These are phyloP conservation scores for Pterocles gutturalis DNA, from an alignment of 2,113 vertebrate genomes.

Conservation along the genomic window DNA sequence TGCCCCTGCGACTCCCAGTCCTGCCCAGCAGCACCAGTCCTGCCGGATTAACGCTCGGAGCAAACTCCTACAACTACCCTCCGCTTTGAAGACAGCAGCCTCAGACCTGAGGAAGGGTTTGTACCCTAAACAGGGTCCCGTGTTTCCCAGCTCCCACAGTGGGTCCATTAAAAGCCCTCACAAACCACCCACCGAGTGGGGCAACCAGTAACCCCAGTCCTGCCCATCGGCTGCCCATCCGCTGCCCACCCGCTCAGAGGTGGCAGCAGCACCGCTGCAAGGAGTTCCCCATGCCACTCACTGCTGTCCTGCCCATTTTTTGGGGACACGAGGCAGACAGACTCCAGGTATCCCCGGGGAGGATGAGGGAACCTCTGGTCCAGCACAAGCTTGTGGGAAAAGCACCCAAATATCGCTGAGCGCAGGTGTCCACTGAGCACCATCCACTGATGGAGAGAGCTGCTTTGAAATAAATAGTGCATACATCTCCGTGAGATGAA, in stretches of 20 bases:
- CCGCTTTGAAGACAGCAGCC: background rate
- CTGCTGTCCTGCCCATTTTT: background rate
- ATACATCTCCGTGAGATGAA: background rate
- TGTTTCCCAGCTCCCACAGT: background rate
- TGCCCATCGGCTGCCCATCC: background rate
- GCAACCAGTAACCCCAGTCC: background rate
- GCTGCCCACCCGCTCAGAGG: too few relatives aligned
- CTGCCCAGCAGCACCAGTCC: background rate
- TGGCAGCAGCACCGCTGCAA: background rate
- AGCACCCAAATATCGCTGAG: background rate
- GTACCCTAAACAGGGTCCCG: accelerated
- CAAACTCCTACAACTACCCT: background rate
- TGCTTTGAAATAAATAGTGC: background rate
- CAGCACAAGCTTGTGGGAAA: background rate
- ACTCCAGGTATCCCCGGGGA: background rate
- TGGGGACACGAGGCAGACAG: accelerated
- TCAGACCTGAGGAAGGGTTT: background rate
- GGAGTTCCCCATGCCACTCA: accelerated
- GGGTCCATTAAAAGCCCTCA: background rate
- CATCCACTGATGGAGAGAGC: background rate
- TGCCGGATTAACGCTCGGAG: accelerated
- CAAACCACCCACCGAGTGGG: accelerated
- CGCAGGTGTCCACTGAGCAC: background rate
- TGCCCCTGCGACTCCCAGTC: background rate
- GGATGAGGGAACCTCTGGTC: background rate